These are phyloP conservation scores for Cardinalis cardinalis DNA, from an alignment of 2,113 vertebrate genomes.

Conservation along the genomic window DNA sequence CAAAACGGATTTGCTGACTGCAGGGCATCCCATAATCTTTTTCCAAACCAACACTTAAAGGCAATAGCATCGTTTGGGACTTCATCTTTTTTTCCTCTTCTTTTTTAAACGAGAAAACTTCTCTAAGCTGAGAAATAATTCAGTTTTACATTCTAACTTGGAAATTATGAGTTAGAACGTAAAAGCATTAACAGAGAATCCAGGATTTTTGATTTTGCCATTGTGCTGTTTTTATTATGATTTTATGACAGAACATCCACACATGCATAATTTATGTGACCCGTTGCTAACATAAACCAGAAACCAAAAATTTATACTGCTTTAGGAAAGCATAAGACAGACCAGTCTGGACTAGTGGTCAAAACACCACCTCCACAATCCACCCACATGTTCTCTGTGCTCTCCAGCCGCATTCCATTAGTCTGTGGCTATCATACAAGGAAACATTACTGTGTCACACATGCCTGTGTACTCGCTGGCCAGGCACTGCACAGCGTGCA, in stretches of 20 bases:
- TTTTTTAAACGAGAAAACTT: not conserved
- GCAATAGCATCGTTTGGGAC: not conserved
- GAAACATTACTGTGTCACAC: rapidly evolving
- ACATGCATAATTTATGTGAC: not conserved
- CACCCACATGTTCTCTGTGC: rapidly evolving
- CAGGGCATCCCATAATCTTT: not conserved
- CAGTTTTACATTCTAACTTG: not conserved
- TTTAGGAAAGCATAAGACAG: not conserved
- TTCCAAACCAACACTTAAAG: not conserved
- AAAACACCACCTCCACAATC: not conserved
- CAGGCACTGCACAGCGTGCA: rapidly evolving
- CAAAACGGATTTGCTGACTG: not conserved
- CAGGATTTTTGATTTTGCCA: not conserved
- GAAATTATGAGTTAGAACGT: not conserved
- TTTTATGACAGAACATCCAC: not conserved
- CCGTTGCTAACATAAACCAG: not conserved
- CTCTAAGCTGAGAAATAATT: not conserved
- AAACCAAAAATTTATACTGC: not conserved
- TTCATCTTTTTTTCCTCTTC: not conserved
- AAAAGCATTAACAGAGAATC: not conserved
- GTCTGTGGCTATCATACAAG: not conserved
- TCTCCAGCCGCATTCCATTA: not conserved
- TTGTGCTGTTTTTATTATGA: not conserved
- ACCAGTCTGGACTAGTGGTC: not conserved
- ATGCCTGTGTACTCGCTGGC: rapidly evolving